These are phyloP conservation scores for Lemur catta DNA, from an alignment of 2,797 vertebrate species.

Conservation along the genomic window DNA sequence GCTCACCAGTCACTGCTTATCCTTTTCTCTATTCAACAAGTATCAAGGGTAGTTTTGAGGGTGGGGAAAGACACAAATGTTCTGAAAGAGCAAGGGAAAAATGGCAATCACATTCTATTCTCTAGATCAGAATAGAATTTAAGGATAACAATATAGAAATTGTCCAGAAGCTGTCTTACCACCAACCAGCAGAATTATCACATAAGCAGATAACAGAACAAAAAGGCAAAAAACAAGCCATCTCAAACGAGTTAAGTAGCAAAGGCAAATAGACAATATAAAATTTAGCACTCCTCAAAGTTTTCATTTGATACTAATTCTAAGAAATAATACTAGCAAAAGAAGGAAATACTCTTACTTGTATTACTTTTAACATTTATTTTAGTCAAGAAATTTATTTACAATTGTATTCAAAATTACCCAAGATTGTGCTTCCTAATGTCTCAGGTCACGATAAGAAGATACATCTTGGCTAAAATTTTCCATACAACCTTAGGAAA, in stretches of 20 bases:
- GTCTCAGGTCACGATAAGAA: background rate
- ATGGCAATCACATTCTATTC: background rate
- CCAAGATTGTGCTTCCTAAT: background rate
- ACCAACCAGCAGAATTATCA: background rate
- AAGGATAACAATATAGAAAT: background rate
- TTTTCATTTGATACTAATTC: background rate
- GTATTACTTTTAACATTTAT: background rate
- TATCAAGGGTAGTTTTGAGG: background rate
- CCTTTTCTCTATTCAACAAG: constrained; percentile 14
- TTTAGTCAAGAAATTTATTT: constrained; percentile 26
- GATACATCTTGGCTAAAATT: background rate
- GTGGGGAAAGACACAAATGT: background rate
- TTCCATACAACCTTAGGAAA: background rate
- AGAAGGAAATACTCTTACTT: background rate
- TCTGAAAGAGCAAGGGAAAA: background rate
- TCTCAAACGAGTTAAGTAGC: background rate
- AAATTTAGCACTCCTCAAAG: background rate
- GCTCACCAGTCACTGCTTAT: background rate
- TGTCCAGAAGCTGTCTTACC: background rate
- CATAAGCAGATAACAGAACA: constrained; percentile 2
- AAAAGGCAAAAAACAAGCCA: background rate
- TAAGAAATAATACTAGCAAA: constrained; percentile 4
- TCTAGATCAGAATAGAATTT: background rate
- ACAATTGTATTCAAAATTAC: constrained; percentile 26
- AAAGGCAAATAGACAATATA: background rate